Conservation (phyloP, 2,113 vertebrate species). For the Cyphomyrus discorhynchus region DNA sequence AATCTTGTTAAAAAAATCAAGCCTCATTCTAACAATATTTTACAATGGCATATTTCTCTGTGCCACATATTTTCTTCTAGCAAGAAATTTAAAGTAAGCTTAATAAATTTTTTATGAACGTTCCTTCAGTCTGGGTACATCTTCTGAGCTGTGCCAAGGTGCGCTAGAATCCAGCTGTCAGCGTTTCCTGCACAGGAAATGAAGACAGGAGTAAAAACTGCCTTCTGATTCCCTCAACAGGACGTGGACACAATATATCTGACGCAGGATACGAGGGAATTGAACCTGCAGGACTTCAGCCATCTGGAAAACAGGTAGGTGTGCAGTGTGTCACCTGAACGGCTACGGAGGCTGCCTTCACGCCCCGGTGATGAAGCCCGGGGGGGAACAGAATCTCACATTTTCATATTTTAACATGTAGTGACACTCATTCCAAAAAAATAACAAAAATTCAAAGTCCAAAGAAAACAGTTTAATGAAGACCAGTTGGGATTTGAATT, state of each 20-base stretch:
- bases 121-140: background rate
- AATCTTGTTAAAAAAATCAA: background rate
- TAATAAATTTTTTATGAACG: background rate
- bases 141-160: background rate
- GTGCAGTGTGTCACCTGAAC: background rate
- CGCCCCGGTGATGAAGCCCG: background rate
- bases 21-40: background rate
- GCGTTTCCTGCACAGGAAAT: background rate
- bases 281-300: conserved; percentile 95
- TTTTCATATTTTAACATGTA: background rate
- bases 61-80: background rate
- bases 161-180: background rate
- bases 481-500: background rate
- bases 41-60: background rate
- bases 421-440: background rate
- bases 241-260: conserved; percentile 97
- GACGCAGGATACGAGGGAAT: conserved; percentile 88
- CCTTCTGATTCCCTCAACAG: conserved; percentile 47
- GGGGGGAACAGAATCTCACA: background rate
- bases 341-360: background rate
- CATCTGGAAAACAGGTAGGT: conserved; percentile 90
- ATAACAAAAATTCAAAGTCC: background rate
- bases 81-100: background rate
- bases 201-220: background rate
- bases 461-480: background rate